phyloP scores from a whole-genome alignment of 1,140 invertebrate species.

The Chironomus striatipennis region DNA sequence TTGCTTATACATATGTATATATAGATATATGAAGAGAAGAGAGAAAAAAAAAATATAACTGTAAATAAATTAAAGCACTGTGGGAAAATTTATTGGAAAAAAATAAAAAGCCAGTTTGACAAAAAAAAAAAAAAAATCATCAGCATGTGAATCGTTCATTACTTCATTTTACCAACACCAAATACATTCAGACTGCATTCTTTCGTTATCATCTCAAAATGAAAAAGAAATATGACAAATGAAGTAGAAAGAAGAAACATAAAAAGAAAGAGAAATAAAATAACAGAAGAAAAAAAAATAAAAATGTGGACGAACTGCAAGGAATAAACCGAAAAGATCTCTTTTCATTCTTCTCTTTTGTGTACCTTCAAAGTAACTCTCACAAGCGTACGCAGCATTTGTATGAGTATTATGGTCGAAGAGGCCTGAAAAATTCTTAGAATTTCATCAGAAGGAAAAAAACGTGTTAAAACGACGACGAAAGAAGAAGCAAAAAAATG shows the following conservation, averaged over 20 bases:
- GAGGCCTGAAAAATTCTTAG: slow-evolving; percentile 20
- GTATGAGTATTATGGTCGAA: neutral
- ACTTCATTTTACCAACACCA: slow-evolving; percentile 12
- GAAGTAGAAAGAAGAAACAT: neutral
- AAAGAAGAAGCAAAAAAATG: slow-evolving; percentile 20
- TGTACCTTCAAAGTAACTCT: neutral
- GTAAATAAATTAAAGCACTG: slow-evolving; percentile 21
- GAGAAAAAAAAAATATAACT: neutral
- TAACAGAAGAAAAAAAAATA: neutral
- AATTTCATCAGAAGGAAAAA: slow-evolving; percentile 18
- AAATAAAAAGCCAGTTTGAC: slow-evolving; percentile 1
- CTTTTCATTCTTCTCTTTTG: neutral
- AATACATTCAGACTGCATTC: slow-evolving; percentile 2
- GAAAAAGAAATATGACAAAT: neutral
- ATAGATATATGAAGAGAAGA: neutral
- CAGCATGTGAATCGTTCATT: slow-evolving; percentile 7
- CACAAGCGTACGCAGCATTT: neutral
- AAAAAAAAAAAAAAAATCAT: neutral
- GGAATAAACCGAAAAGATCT: slow-evolving; percentile 1
- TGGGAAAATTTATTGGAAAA: slow-evolving; percentile 20
- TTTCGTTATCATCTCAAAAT: slow-evolving; percentile 8
- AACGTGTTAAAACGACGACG: slow-evolving; percentile 11
- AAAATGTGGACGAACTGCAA: neutral
- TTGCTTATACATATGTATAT: slow-evolving; percentile 10
- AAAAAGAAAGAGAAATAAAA: neutral